phyloP scores from a whole-genome alignment of 2,113 vertebrate species.

The Bubo scandiacus region DNA sequence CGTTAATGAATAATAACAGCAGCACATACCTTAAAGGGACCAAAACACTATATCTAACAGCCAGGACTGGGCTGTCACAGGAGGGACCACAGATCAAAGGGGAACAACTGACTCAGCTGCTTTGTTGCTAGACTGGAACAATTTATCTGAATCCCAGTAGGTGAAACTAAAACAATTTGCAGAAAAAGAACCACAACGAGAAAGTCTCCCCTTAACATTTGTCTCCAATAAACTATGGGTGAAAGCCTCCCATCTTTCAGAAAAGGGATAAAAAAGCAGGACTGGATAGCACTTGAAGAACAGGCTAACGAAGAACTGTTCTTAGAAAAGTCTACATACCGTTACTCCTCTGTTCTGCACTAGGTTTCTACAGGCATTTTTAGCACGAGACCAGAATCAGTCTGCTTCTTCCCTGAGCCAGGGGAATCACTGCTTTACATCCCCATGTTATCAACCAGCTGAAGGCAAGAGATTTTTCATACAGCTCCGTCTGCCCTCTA shows the following conservation, averaged over 20 bases:
- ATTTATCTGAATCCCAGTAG: neutral
- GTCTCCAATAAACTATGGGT: neutral
- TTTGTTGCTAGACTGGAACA: neutral
- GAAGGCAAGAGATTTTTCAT: neutral
- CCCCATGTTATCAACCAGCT: neutral
- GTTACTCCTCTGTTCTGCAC: neutral
- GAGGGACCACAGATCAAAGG: slow-evolving; percentile 24
- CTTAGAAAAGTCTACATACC: neutral
- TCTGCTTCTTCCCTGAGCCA: neutral
- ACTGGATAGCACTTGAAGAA: neutral
- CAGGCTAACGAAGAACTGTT: neutral
- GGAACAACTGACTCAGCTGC: neutral
- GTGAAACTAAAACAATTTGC: slow-evolving; percentile 1
- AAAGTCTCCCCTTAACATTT: neutral
- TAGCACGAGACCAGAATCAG: neutral
- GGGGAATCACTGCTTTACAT: neutral
- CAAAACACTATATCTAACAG: neutral
- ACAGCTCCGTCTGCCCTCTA: neutral
- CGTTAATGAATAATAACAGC: slow-evolving; percentile 33
- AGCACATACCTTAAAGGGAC: neutral
- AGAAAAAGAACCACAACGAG: fast-evolving
- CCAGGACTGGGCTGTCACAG: neutral
- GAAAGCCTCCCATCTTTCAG: neutral
- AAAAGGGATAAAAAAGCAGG: neutral
- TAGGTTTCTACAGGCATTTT: neutral